Evolutionary conservation across 2,888 invertebrate species (phyloP), one percentile per base, ranked within the genome.

Genomic region (Listrodromus nycthemerus): DNA sequence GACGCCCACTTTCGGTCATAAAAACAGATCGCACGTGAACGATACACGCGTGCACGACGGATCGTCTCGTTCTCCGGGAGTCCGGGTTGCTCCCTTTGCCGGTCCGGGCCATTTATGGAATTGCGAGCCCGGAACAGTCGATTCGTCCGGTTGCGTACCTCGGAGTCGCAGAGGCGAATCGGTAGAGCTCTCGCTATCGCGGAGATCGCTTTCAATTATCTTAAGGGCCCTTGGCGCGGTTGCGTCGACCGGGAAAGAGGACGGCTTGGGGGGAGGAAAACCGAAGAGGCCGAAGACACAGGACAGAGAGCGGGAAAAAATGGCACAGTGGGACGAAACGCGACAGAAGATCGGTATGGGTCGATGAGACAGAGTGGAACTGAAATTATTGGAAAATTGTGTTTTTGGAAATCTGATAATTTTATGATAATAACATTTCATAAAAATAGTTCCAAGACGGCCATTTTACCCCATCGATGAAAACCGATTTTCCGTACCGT

Each of bases 1-100:
- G 87, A 91, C 91, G 91, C 91, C 90, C 91, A 91, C 91, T 91
- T 91, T 91, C 88, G 88, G 87, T 89, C 89, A 89, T 91, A 91
- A 90, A 91, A 90, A 90, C 90, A 91, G 91, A 91, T 91, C 90
- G 90, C 87, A 87, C 87, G 88, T 84, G 87, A 85, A 87, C 87
- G 90, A 91, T 89, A 91, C 61, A 80, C 80, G 80, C 80, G 52
- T 45, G 76, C 80, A 74, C 61, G 73, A 73, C 74, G 80, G 75
- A 76, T 73, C 67, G 30, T 61, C 58, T 16, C 30, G 58, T 30
- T 27, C 58, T 27, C 58, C 27, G 58, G 30, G 4, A 16, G 21
- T 30, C 37, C 80, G 30, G 61, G 82, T 83, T 86, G 88, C 80
- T 89, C 85, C 89, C 88, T 87, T 88, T 74, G 70, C 80, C 41